These are phyloP conservation scores for Drosophila kurseongensis DNA, from an alignment of 1,140 invertebrate genomes.

Conservation along the genomic window DNA sequence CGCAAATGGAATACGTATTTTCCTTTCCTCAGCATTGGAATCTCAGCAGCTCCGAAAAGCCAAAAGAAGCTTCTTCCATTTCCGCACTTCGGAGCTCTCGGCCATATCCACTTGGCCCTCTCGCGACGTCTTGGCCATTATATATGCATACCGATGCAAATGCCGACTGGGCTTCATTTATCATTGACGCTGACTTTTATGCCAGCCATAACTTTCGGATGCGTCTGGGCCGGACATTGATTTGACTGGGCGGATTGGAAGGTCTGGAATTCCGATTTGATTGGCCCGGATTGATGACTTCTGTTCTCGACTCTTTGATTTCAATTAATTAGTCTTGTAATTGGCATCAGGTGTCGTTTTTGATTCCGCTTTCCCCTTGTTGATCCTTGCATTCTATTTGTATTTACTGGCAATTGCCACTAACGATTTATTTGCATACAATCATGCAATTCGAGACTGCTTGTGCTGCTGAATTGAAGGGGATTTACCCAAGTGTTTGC, in stretches of 20 bases:
- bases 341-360: slow-evolving; percentile 53
- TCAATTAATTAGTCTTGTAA: slow-evolving; percentile 70
- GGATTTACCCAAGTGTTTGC: slow-evolving; percentile 36
- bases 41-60: slow-evolving; percentile 29
- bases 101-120: slow-evolving; percentile 12
- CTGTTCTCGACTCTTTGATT: slow-evolving; percentile 30
- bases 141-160: slow-evolving; percentile 62
- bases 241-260: slow-evolving; percentile 45
- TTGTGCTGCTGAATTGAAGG: slow-evolving; percentile 26
- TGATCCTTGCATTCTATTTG: slow-evolving; percentile 6
- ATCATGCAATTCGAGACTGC: slow-evolving; percentile 37
- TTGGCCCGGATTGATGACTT: slow-evolving; percentile 29
- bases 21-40: slow-evolving; percentile 33
- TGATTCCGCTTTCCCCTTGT: slow-evolving; percentile 14
- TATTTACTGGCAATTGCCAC: slow-evolving; percentile 42
- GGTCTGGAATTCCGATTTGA: slow-evolving; percentile 23
- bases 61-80: slow-evolving; percentile 31
- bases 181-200: slow-evolving; percentile 75
- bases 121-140: slow-evolving; percentile 9
- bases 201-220: slow-evolving; percentile 55
- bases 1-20: slow-evolving; percentile 64
- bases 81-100: slow-evolving; percentile 5
- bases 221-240: slow-evolving; percentile 62
- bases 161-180: slow-evolving; percentile 63
- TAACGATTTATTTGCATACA: slow-evolving; percentile 52